Base-by-base conservation (phyloP, 2,888 invertebrate species). In the Ochropleura leucogaster region DNA sequence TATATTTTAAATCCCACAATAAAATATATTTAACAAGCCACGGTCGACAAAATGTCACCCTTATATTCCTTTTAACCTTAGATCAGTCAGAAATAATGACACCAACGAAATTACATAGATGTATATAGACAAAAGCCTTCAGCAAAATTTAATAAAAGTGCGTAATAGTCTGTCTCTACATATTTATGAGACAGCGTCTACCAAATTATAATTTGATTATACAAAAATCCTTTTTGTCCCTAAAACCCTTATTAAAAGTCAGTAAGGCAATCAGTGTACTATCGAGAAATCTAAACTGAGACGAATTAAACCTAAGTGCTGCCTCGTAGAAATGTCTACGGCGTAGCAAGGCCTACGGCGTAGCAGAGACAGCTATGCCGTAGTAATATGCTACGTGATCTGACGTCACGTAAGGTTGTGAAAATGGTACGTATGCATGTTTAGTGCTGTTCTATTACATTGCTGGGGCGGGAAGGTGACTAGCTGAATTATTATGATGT, bases 311-410 rank as follows among this genome's bases (percentile, higher is more conserved):
- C 53, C 20, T 46, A 65, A 30, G 53, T 66, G n/a, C 80, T 78
- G 74, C 72, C 62, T 44, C 75, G 74, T 76, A 84, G 74, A 53
- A 30, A n/a, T 67, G 10, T 42, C 84, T 79, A 85, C 82, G 75
- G 12, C 82, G 83, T 86, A 86, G 83, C 76, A 46, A 20, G 68
- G 16, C 18, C 84, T 80, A 85, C 82, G 74, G n/a, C 84, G 83
- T 85, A 86, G 85, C 76, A 42, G 46, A 42, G 57, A 68, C 42
- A 18, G 68, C 85, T 83, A 80, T 84, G 83, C 47, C 85, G 71
- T 86, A 85, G 86, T 72, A 86, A 86, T 85, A 79, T 62, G 74
- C 86, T 86, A 86, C 85, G 85, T 86, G 85, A 83, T 81, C 77
- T 42, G 68, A 53, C 51, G 75, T 79, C 83, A 86, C 85, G 86